Evolutionary conservation across 2,113 vertebrate genomes (phyloP).

Genomic region (Thamnophis sirtalis): DNA sequence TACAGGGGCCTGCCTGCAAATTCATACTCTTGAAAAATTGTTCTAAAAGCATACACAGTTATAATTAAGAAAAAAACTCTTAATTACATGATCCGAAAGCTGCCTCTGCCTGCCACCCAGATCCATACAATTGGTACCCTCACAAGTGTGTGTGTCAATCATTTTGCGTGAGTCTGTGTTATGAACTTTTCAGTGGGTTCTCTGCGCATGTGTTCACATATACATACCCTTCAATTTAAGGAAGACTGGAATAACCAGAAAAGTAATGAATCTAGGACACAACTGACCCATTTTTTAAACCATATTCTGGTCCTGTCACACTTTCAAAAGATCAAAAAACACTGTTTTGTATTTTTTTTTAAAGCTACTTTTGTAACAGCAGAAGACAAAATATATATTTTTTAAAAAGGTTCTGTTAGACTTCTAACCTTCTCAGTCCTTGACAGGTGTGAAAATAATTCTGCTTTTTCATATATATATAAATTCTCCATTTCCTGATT

Average conservation of each 20-base stretch:
- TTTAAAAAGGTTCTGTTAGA: not conserved
- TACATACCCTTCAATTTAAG: not conserved
- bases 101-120: not conserved
- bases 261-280: not conserved
- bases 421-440: not conserved
- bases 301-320: not conserved
- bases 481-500: conserved; percentile 22
- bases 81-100: not conserved
- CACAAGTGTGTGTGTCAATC: not conserved
- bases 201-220: not conserved
- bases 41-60: rapidly evolving
- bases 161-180: rapidly evolving
- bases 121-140: not conserved
- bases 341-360: too few species aligned
- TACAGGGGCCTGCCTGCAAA: not conserved
- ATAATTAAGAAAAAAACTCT: rapidly evolving
- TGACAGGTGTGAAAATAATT: conserved; percentile 20
- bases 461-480: conserved; percentile 2
- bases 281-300: not conserved
- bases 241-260: not conserved
- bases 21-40: not conserved
- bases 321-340: conserved; percentile 6
- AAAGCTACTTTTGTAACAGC: not conserved
- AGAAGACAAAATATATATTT: not conserved
- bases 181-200: not conserved